phyloP scores from a whole-genome alignment of 2,797 vertebrate genomes.

The Molossus molossus region DNA sequence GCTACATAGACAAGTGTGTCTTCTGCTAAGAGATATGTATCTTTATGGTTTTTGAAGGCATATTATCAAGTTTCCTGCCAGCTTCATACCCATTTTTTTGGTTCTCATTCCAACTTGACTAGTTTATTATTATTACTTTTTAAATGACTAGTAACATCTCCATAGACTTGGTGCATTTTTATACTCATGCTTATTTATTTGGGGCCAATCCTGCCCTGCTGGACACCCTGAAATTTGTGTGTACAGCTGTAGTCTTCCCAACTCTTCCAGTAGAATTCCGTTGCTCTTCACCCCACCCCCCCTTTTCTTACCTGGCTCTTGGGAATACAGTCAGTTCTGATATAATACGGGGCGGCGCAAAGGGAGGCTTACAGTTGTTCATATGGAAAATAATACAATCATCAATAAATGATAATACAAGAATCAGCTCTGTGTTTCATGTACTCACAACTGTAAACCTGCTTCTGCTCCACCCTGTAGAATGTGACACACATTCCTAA shows the following conservation, averaged over 20 bases:
- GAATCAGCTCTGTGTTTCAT: background rate
- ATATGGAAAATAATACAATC: background rate
- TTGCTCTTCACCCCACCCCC: background rate
- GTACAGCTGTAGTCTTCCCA: background rate
- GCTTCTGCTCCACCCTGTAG: background rate
- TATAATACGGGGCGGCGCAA: background rate
- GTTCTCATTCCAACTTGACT: background rate
- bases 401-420: background rate
- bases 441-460: background rate
- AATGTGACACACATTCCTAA: background rate
- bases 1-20: background rate
- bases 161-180: background rate
- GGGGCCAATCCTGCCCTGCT: background rate
- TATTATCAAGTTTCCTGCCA: background rate
- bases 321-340: background rate
- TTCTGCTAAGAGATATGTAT: background rate
- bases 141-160: background rate
- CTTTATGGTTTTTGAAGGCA: background rate
- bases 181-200: background rate
- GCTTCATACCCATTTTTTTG: background rate
- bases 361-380: background rate
- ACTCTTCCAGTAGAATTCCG: background rate
- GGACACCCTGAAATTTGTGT: background rate
- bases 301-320: background rate
- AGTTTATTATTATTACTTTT: background rate